These are phyloP conservation scores for Gavialis gangeticus DNA, from an alignment of 2,113 vertebrate species.

Conservation along the genomic window DNA sequence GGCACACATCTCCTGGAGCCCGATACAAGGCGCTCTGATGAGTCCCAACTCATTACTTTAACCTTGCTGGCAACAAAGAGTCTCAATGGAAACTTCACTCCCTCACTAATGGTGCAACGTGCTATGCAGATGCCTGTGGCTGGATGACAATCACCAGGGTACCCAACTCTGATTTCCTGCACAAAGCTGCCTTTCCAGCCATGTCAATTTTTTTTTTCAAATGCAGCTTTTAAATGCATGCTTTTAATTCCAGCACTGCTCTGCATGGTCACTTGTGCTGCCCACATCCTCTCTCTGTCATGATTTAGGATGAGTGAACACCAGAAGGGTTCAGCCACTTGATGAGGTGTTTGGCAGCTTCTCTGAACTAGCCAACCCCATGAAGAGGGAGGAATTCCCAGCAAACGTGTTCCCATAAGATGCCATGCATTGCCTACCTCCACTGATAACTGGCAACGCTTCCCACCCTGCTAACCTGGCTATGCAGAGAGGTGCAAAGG, in stretches of 20 bases:
- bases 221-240: not conserved
- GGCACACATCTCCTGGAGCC: not conserved
- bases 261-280: not conserved
- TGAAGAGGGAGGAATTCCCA: not conserved
- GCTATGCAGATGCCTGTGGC: not conserved
- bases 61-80: not conserved
- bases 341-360: conserved; percentile 1
- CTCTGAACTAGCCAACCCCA: not conserved
- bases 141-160: not conserved
- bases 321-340: not conserved
- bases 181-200: no score
- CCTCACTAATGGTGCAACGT: not conserved
- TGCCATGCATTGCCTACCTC: not conserved
- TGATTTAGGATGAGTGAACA: not conserved
- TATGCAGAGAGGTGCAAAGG: not conserved
- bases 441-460: not conserved
- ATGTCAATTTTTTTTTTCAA: not conserved
- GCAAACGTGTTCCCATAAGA: not conserved
- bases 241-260: not conserved
- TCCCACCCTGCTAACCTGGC: not conserved
- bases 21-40: not conserved
- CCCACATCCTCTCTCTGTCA: not conserved
- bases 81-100: not conserved
- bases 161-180: not conserved
- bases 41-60: not conserved